phyloP scores from a whole-genome alignment of 2,888 invertebrate species.

The Cerceris ruficornis region DNA sequence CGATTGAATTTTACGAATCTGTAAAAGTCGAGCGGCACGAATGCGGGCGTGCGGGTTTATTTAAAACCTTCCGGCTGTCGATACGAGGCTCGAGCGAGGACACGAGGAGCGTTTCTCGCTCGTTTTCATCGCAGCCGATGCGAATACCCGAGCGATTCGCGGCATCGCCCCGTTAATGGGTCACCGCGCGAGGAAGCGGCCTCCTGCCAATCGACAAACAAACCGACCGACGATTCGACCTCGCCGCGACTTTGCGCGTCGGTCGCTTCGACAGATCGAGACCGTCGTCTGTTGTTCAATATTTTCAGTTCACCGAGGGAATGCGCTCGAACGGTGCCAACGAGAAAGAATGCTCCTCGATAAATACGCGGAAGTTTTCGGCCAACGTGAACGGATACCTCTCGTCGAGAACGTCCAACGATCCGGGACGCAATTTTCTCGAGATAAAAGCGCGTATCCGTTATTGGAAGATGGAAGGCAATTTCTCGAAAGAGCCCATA shows the following conservation, averaged over 20 bases:
- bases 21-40: constrained; percentile 30
- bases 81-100: constrained; percentile 16
- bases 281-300: too few relatives aligned
- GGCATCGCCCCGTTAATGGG: constrained; percentile 8
- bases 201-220: background rate
- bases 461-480: too few relatives aligned
- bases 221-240: background rate
- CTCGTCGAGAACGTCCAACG: too few relatives aligned
- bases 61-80: constrained; percentile 53
- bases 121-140: constrained; percentile 20
- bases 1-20: constrained; percentile 37
- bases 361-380: too few relatives aligned
- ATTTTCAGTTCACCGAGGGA: too few relatives aligned
- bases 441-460: too few relatives aligned
- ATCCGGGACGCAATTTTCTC: background rate
- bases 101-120: constrained; percentile 2
- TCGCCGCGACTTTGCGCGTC: too few relatives aligned
- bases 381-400: too few relatives aligned
- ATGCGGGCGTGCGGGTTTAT: constrained; percentile 45
- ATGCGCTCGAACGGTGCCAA: too few relatives aligned
- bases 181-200: background rate
- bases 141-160: constrained; percentile 11
- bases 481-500: too few relatives aligned
- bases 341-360: too few relatives aligned
- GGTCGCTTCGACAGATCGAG: too few relatives aligned